A percentile compares a stretch with the other conserved stretches of the same genome.
These are phyloP conservation scores for Melanargia galathea DNA, from an alignment of 2,888 invertebrate species.

Conservation along the genomic window DNA sequence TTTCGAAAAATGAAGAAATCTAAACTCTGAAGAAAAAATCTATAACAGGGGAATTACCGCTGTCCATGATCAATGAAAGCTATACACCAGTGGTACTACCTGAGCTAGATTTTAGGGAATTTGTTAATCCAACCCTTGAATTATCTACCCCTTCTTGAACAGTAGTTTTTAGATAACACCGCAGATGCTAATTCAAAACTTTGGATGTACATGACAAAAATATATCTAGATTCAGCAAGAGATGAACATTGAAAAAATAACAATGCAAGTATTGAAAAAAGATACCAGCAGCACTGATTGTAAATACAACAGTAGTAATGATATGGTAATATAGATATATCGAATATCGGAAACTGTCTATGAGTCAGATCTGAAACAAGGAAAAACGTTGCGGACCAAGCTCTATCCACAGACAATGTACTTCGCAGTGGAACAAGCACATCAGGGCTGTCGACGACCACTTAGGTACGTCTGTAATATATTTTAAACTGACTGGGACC, in stretches of 20 bases:
- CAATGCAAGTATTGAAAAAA: neutral
- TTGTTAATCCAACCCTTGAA: too few species aligned
- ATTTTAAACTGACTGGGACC: neutral
- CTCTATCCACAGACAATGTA: neutral
- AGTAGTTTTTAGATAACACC: too few species aligned
- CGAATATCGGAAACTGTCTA: neutral
- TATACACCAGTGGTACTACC: neutral
- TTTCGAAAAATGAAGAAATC: too few species aligned
- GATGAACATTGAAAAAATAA: neutral
- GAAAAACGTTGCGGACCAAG: neutral
- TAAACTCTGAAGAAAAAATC: too few species aligned
- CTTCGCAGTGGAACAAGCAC: neutral
- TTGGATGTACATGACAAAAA: too few species aligned
- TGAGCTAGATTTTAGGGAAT: neutral
- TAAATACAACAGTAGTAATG: neutral
- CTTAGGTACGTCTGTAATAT: neutral
- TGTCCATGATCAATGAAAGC: neutral
- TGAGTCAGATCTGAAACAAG: neutral
- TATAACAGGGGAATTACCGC: neutral
- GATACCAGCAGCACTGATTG: neutral
- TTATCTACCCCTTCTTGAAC: too few species aligned
- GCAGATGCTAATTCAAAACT: too few species aligned
- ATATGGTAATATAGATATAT: neutral
- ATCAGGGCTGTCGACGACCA: neutral
- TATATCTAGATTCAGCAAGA: too few species aligned